Base-by-base conservation (phyloP, 1,140 invertebrate species). In the Polypedilum pembai region DNA sequence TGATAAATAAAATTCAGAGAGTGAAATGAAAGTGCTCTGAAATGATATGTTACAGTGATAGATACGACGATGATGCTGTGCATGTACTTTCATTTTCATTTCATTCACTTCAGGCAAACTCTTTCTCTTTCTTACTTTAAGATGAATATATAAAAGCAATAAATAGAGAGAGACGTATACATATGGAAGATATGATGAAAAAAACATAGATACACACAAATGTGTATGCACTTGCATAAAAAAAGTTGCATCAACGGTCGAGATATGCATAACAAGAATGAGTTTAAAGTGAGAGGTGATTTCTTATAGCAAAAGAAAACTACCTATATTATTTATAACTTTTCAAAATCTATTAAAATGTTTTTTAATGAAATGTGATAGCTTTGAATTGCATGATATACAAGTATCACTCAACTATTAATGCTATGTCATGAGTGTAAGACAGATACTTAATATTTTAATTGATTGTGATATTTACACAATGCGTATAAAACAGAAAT, bases 261-360 rank as follows among this genome's bases (percentile, higher is more conserved):
- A 56, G 45, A 56, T n/a, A 56, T 56, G 45, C n/a, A 56, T n/a
- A 56, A 12, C n/a, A 56, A 56, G 45, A 56, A 56, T n/a, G 45
- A 56, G 8, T 56, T 56, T 33, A 33, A n/a, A 56, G 45, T 56
- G 45, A 56, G 45, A n/a, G n/a, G 45, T 56, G 12, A 56, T 56
- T n/a, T 56, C 45, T 12, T 56, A n/a, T n/a, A 12, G 41, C 41
- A 45, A 15, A n/a, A 12, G 24, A 12, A 56, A 56, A 56, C n/a
- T 56, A 56, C n/a, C n/a, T 56, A n/a, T 56, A 56, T 56, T 56
- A 12, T 56, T 15, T 15, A 56, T 56, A 56, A n/a, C 8, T 56
- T 56, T 56, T 56, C 45, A 56, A 56, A 56, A 56, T 56, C 45
- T n/a, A 56, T 56, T 15, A 56, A 56, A n/a, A 56, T 56, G 12